Base-by-base conservation (phyloP, 2,797 vertebrate species). In the Muraenolepis orangiensis region DNA sequence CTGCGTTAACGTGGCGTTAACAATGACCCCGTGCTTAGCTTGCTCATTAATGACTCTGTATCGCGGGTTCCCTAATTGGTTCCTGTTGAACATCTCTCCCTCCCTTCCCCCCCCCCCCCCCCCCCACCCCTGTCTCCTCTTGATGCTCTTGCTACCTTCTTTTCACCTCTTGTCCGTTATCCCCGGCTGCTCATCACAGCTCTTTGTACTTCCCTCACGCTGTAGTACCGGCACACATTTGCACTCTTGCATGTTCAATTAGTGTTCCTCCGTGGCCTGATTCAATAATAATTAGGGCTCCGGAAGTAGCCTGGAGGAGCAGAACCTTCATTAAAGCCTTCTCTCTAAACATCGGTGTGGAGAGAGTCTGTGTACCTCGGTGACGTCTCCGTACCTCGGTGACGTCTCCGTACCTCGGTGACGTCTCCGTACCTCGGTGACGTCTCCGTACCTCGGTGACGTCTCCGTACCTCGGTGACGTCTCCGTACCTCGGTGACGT, bases 241-340 rank as follows among this genome's bases (percentile, higher is more conserved):
- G 16, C n/a, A 12, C 61, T 4, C 78, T 82, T 77, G 78, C 80
- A 87, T 84, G 88, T 91, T 87, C 90, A 91, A 91, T 90, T 84
- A 88, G 86, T n/a, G n/a, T n/a, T n/a, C n/a, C 84, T 89, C 78
- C 1, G 64, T 87, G 77, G 78, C 80, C 81, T 89, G 88, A 89
- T 90, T 92, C 84, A 92, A 90, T 90, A 91, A 91, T 89, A 85
- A 89, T 89, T 89, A 91, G 82, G 83, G 79, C 78, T 81, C 74
- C 89, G 78, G 78, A 87, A 86, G 83, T 85, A 72, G 87, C 89
- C 88, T 72, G 23, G 32, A 88, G 88, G 87, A 88, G 81, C 4
- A 46, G n/a, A n/a, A n/a, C n/a, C 78, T 85, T 87, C 90, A 88
- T 87, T 89, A 88, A 89, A 87, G 82, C 81, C 82, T 83, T 87